These are phyloP conservation scores for Ellobius talpinus DNA, from an alignment of 2,113 vertebrate genomes.

Conservation along the genomic window DNA sequence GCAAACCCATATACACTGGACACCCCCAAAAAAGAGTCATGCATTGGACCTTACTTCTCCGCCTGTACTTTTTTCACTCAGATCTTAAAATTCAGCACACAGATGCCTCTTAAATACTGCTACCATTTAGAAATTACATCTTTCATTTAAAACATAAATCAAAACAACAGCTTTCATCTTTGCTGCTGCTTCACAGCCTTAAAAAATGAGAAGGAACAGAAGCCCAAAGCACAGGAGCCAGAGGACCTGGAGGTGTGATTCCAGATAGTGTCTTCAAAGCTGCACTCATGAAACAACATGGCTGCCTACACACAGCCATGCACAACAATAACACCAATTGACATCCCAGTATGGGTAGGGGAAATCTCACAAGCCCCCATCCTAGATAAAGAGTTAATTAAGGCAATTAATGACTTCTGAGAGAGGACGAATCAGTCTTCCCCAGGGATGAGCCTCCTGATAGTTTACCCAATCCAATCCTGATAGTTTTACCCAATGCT, in stretches of 20 bases:
- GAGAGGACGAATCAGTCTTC: background rate
- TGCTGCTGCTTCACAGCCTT: background rate
- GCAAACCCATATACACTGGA: background rate
- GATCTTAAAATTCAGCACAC: constrained; percentile 25
- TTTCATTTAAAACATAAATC: constrained; percentile 18
- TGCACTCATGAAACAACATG: background rate
- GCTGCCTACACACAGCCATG: background rate
- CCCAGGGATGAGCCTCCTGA: background rate
- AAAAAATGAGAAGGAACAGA: background rate
- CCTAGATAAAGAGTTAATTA: background rate
- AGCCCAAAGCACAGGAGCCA: background rate
- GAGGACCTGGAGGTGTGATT: background rate
- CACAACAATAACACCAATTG: background rate
- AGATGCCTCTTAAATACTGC: background rate
- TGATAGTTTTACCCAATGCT: no score
- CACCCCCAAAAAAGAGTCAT: background rate
- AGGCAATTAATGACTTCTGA: background rate
- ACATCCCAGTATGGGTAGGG: background rate
- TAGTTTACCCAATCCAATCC: background rate
- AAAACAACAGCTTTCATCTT: constrained; percentile 20
- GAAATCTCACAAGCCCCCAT: background rate
- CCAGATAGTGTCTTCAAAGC: no score
- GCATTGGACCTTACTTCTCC: background rate
- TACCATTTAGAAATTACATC: background rate
- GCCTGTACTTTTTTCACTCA: background rate